Evolutionary conservation across 2,888 invertebrate species (phyloP).

Genomic region (Odontocerum albicorne): DNA sequence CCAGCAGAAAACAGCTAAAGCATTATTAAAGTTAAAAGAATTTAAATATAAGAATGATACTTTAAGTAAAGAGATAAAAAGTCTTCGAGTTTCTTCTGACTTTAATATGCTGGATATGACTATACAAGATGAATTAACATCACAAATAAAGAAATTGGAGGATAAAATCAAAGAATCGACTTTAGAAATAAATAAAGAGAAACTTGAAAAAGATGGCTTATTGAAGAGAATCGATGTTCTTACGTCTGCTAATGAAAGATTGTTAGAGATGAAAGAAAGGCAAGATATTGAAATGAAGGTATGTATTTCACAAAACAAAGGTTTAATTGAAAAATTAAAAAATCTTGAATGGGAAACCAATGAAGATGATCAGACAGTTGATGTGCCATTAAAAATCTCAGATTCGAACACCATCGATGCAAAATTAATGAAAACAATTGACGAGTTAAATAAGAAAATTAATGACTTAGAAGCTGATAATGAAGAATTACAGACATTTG

Average conservation of each 20-base stretch:
- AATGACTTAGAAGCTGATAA: conserved; percentile 63
- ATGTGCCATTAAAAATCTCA: neutral
- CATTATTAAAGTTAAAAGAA: conserved; percentile 83
- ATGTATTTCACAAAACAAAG: conserved; percentile 71
- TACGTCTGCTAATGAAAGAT: conserved; percentile 72
- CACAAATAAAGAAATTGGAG: conserved; percentile 67
- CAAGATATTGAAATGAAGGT: conserved; percentile 75
- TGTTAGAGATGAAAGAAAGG: conserved; percentile 79
- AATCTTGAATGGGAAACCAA: conserved; percentile 52
- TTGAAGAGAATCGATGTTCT: conserved; percentile 73
- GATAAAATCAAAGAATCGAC: conserved; percentile 62
- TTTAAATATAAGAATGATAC: conserved; percentile 71
- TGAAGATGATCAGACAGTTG: conserved; percentile 34
- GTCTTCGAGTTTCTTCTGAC: conserved; percentile 54
- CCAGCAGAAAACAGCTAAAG: conserved; percentile 73
- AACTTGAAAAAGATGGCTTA: conserved; percentile 67
- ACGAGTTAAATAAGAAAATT: conserved; percentile 56
- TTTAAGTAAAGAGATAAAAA: conserved; percentile 57
- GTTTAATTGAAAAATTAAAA: conserved; percentile 67
- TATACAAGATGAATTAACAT: conserved; percentile 78
- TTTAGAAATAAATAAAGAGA: conserved; percentile 61
- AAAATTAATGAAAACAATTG: conserved; percentile 42
- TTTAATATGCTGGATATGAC: conserved; percentile 72
- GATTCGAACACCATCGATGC: conserved; percentile 51
- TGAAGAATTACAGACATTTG: conserved; percentile 59